phyloP scores from a whole-genome alignment of 1,140 invertebrate genomes.

The Microplitis mediator region DNA sequence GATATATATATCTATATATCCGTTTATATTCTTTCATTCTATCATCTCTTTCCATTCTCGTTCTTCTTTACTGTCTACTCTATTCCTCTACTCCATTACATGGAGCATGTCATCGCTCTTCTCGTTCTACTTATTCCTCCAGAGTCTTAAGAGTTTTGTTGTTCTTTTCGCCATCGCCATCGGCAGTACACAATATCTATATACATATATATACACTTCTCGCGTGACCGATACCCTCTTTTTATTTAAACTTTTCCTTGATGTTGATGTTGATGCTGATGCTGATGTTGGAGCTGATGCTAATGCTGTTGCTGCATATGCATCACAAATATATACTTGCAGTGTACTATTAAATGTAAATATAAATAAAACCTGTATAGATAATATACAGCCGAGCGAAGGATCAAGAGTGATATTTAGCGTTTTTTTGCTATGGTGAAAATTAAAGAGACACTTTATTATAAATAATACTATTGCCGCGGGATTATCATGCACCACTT shows the following conservation, averaged over 20 bases:
- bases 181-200: neutral
- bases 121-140: neutral
- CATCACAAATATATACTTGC: too few relatives aligned
- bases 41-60: conserved; percentile 3
- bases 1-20: neutral
- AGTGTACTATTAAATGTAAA: too few relatives aligned
- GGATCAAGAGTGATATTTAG: too few relatives aligned
- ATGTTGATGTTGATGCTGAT: neutral
- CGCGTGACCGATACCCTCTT: neutral
- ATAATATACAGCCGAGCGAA: too few relatives aligned
- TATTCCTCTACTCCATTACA: neutral
- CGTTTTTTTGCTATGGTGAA: too few relatives aligned
- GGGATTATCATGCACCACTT: too few relatives aligned
- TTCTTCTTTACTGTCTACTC: neutral
- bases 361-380: too few relatives aligned
- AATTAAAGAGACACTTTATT: too few relatives aligned
- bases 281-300: too few relatives aligned
- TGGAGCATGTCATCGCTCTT: conserved; percentile 16
- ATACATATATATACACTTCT: neutral
- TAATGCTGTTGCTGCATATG: too few relatives aligned
- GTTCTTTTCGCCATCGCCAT: neutral
- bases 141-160: neutral
- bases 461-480: too few relatives aligned
- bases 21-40: conserved; percentile 3
- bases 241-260: neutral